phyloP scores from a whole-genome alignment of 2,797 vertebrate species.

The Microcaecilia unicolor region DNA sequence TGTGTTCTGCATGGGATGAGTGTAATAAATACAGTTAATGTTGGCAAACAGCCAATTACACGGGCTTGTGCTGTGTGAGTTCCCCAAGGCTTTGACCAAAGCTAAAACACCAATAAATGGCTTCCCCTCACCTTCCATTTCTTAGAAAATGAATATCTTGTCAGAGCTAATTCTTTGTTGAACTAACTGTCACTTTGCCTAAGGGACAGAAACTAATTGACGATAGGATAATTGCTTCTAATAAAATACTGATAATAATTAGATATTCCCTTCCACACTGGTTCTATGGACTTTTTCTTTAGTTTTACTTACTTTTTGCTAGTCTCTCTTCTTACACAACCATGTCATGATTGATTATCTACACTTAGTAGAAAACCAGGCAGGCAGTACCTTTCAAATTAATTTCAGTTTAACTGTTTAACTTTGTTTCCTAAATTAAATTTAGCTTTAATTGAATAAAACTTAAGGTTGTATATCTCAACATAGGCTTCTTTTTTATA shows the following conservation, averaged over 20 bases:
- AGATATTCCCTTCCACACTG: conserved; percentile 22
- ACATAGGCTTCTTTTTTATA: too few species aligned
- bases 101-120: conserved; percentile 46
- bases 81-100: conserved; percentile 31
- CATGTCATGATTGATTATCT: conserved; percentile 39
- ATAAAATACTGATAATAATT: conserved; percentile 41
- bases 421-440: conserved; percentile 45
- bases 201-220: conserved; percentile 24
- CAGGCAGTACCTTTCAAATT: conserved; percentile 49
- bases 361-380: conserved; percentile 28
- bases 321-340: background rate
- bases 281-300: conserved; percentile 19
- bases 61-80: conserved; percentile 23
- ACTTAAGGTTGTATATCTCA: conserved; percentile 31
- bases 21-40: conserved; percentile 74
- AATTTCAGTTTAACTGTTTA: conserved; percentile 40
- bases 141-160: conserved; percentile 65
- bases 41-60: conserved; percentile 71
- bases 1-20: too few species aligned
- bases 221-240: conserved; percentile 45
- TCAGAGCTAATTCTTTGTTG: conserved; percentile 38
- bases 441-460: conserved; percentile 47
- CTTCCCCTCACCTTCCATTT: conserved; percentile 46
- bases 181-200: conserved; percentile 29
- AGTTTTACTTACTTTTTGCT: conserved; percentile 28